Percentiles rank a stretch among this genome's conserved stretches.
Conservation (phyloP, 2,797 vertebrate species). For the Protonibea diacanthus region DNA sequence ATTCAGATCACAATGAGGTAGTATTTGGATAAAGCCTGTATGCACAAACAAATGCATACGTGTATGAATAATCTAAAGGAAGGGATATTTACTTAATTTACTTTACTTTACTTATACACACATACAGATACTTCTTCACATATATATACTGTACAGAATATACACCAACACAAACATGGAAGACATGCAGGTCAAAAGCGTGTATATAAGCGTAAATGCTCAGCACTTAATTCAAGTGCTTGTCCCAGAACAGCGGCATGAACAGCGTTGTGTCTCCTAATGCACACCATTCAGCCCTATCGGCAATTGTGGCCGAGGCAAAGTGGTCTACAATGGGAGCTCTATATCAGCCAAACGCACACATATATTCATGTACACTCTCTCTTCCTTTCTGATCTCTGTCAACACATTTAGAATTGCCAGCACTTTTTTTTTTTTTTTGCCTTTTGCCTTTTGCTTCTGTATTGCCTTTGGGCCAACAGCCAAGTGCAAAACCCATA, state of each 20-base stretch:
- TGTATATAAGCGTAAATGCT: conserved; percentile 65
- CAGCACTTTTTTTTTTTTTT: conserved; percentile 40
- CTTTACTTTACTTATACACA: no score
- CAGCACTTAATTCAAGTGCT: conserved; percentile 40
- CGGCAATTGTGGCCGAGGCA: conserved; percentile 31
- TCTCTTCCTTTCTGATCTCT: conserved; percentile 4
- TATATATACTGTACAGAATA: not conserved
- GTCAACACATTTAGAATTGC: conserved; percentile 50
- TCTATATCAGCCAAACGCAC: conserved; percentile 53
- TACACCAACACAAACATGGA: conserved; percentile 39
- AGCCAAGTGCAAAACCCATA: conserved; percentile 78
- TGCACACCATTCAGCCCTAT: conserved; percentile 63
- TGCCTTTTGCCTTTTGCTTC: conserved; percentile 38
- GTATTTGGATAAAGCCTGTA: conserved; percentile 15
- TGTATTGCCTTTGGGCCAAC: conserved; percentile 69
- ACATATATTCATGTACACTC: conserved; percentile 12
- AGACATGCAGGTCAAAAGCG: conserved; percentile 77
- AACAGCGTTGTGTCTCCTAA: conserved; percentile 64
- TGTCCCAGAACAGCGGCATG: conserved; percentile 32
- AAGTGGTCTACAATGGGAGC: conserved; percentile 75
- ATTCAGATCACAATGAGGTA: not conserved
- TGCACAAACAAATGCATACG: conserved; percentile 58
- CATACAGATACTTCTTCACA: not conserved
- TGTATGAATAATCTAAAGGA: conserved; percentile 22
- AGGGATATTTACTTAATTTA: conserved; percentile 6